These are phyloP conservation scores for Drosophila malerkotliana DNA, from an alignment of 1,140 invertebrate genomes.

Conservation along the genomic window DNA sequence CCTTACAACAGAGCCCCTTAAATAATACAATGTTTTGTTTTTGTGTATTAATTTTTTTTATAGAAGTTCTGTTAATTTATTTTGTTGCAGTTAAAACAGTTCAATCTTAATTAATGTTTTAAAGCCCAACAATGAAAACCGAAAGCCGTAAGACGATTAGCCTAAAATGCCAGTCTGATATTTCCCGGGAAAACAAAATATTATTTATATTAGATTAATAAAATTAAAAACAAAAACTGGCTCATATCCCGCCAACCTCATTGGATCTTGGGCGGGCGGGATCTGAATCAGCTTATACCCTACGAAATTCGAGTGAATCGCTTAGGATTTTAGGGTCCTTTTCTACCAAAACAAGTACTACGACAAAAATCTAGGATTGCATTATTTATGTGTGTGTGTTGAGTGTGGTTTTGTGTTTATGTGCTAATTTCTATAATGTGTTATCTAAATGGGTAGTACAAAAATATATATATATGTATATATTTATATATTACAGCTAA, in stretches of 20 bases:
- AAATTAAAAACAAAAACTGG: slow-evolving; percentile 49
- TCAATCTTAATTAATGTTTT: slow-evolving; percentile 38
- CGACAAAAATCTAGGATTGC: slow-evolving; percentile 68
- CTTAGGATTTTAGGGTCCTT: slow-evolving; percentile 25
- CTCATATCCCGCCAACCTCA: slow-evolving; percentile 14
- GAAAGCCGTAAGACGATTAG: slow-evolving; percentile 52
- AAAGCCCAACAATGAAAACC: slow-evolving; percentile 74
- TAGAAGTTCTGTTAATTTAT: slow-evolving; percentile 52
- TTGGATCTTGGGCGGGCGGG: not conserved
- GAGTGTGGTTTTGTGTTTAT: slow-evolving; percentile 6
- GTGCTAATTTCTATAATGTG: slow-evolving; percentile 25
- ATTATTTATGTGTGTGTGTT: slow-evolving; percentile 39
- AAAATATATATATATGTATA: slow-evolving; percentile 58
- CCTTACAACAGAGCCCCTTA: not conserved
- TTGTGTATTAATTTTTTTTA: slow-evolving; percentile 14
- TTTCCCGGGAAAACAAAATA: slow-evolving; percentile 41
- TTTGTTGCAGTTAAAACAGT: slow-evolving; percentile 58
- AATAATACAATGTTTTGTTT: not conserved
- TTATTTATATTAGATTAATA: slow-evolving; percentile 28
- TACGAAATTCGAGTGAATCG: slow-evolving; percentile 64
- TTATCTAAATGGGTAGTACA: slow-evolving; percentile 57
- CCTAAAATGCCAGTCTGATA: slow-evolving; percentile 65
- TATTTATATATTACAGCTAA: slow-evolving; percentile 43
- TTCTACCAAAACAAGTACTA: slow-evolving; percentile 54
- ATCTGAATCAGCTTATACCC: slow-evolving; percentile 12